Conservation (phyloP, 2,797 vertebrate genomes). For the Pseudotriccus pelzelni region DNA sequence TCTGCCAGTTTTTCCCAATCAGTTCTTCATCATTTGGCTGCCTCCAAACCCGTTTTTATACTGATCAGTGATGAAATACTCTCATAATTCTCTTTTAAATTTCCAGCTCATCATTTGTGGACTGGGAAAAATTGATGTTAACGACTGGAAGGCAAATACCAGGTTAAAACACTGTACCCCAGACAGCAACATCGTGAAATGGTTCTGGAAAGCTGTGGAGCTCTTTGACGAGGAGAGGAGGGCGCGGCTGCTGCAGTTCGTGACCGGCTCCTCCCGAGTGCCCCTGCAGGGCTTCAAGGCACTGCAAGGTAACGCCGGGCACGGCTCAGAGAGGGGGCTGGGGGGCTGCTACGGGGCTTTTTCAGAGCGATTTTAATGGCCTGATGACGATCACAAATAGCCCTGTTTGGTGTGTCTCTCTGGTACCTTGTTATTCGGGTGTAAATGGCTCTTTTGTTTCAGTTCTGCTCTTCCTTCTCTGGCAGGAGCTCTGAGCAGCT, state of each 20-base stretch:
- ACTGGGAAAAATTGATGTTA: slow-evolving; percentile 95
- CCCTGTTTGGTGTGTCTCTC: neutral
- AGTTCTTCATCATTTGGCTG: neutral
- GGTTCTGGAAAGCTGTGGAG: slow-evolving; percentile 99
- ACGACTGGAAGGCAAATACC: slow-evolving; percentile 97
- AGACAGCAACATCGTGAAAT: slow-evolving; percentile 94
- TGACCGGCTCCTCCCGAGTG: slow-evolving; percentile 94
- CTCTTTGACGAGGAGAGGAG: slow-evolving; percentile 94
- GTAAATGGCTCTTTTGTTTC: neutral
- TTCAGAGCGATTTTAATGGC: neutral
- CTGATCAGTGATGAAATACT: neutral
- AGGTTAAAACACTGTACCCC: slow-evolving; percentile 96
- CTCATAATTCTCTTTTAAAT: neutral
- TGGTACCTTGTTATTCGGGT: neutral
- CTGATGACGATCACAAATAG: neutral
- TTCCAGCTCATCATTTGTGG: slow-evolving; percentile 93
- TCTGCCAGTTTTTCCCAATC: neutral
- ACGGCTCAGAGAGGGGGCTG: neutral
- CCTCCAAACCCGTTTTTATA: neutral
- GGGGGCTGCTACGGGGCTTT: neutral
- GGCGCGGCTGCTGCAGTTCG: slow-evolving; percentile 94
- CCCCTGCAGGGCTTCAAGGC: slow-evolving; percentile 99
- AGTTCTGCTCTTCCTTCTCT: neutral
- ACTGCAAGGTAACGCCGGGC: slow-evolving; percentile 86
- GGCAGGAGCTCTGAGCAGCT: neutral